phyloP scores from a whole-genome alignment of 1,140 invertebrate species.

The Rhyacophila brunnea region DNA sequence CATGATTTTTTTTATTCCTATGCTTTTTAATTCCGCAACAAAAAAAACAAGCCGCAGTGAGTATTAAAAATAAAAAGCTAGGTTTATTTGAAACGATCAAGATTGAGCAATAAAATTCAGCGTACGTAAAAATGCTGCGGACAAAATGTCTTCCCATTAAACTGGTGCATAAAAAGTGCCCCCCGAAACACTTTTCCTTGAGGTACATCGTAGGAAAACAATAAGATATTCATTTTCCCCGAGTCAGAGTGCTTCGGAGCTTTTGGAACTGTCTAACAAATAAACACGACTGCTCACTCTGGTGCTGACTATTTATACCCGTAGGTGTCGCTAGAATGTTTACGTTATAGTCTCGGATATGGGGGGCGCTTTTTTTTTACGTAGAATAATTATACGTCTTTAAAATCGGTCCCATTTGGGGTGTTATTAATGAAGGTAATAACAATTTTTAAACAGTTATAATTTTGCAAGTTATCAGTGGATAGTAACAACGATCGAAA shows the following conservation, averaged over 20 bases:
- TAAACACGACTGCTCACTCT: too few species aligned
- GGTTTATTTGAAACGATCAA: slow-evolving; percentile 19
- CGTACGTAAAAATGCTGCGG: slow-evolving; percentile 23
- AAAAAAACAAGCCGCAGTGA: slow-evolving; percentile 11
- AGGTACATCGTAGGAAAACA: slow-evolving; percentile 7
- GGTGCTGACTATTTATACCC: too few species aligned
- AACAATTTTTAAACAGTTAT: too few species aligned
- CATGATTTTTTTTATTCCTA: neutral
- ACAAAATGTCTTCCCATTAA: slow-evolving; percentile 28
- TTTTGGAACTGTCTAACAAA: too few species aligned
- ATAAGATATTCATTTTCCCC: slow-evolving; percentile 16
- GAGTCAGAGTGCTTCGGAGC: neutral
- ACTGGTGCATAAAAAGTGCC: slow-evolving; percentile 21
- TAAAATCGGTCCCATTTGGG: too few species aligned
- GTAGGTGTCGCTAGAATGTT: too few species aligned
- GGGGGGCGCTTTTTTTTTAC: too few species aligned
- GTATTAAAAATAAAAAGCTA: slow-evolving; percentile 14
- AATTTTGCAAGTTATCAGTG: too few species aligned
- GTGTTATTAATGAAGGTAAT: too few species aligned
- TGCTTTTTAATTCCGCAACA: neutral
- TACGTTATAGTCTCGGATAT: too few species aligned
- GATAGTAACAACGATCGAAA: too few species aligned
- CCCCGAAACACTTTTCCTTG: slow-evolving; percentile 10
- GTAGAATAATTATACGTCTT: too few species aligned
- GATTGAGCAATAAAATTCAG: slow-evolving; percentile 23